phyloP scores from a whole-genome alignment of 2,113 vertebrate genomes.

The Notothenia coriiceps region DNA sequence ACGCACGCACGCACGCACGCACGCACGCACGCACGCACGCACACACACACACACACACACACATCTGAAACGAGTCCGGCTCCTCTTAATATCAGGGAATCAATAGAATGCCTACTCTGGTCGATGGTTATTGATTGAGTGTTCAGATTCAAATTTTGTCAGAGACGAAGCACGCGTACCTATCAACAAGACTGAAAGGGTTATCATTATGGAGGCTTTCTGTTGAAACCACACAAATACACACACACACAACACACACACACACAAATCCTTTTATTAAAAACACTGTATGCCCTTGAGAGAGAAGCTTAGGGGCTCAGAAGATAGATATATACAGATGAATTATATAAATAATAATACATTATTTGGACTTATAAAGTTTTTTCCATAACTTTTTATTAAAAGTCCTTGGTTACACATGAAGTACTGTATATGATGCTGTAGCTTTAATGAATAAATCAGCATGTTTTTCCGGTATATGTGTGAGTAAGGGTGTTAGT shows the following conservation, averaged over 20 bases:
- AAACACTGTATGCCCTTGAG: constrained; percentile 11
- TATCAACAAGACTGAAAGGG: no score
- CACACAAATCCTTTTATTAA: constrained; percentile 16
- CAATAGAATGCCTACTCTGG: no score
- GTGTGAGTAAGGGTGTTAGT: not conserved
- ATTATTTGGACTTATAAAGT: not conserved
- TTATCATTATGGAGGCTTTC: no score
- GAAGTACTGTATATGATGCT: not conserved
- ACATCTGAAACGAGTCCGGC: not conserved
- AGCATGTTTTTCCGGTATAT: constrained; percentile 2
- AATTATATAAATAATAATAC: no score
- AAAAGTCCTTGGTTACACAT: constrained; percentile 15
- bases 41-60: not conserved
- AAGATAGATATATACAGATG: no score
- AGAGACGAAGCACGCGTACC: no score
- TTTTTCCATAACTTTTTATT: constrained; percentile 19
- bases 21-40: not conserved
- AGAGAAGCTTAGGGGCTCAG: not conserved
- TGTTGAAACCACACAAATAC: no score
- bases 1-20: not conserved
- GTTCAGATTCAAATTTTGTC: no score
- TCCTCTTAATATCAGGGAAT: no score
- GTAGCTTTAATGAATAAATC: constrained; percentile 25
- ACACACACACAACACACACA: no score
- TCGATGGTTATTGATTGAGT: no score